These are phyloP conservation scores for Chalcosyrphus nemorum DNA, from an alignment of 2,888 invertebrate genomes.

Conservation along the genomic window DNA sequence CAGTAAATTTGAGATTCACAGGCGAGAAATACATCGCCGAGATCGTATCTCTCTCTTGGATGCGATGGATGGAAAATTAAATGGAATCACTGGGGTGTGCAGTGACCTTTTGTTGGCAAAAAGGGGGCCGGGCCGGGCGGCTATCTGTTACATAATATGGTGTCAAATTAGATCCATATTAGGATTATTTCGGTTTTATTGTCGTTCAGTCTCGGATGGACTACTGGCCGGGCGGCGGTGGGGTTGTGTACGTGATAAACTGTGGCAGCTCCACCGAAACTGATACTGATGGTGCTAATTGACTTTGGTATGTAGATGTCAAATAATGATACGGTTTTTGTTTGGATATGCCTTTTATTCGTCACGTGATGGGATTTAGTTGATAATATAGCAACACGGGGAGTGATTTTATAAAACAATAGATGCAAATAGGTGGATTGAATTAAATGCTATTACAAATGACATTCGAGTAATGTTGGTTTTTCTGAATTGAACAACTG, in stretches of 20 bases:
- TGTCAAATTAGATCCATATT: conserved; percentile 69
- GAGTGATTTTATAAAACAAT: neutral
- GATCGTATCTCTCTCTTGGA: conserved; percentile 36
- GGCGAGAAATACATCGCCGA: conserved; percentile 47
- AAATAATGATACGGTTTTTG: conserved; percentile 39
- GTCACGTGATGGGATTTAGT: neutral
- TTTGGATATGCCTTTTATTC: conserved; percentile 25
- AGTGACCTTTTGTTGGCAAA: conserved; percentile 26
- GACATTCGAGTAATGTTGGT: neutral
- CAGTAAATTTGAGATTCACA: conserved; percentile 67
- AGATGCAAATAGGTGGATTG: neutral
- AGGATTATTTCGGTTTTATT: conserved; percentile 51
- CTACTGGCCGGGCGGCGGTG: neutral
- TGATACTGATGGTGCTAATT: conserved; percentile 61
- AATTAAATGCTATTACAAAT: conserved; percentile 3
- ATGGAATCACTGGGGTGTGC: conserved; percentile 61
- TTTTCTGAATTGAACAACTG: neutral
- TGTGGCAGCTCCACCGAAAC: conserved; percentile 40
- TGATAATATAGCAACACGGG: neutral
- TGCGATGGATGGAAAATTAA: conserved; percentile 52
- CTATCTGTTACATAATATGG: conserved; percentile 53
- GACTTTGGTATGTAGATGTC: conserved; percentile 60
- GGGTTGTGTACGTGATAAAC: conserved; percentile 26
- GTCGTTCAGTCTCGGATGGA: conserved; percentile 44
- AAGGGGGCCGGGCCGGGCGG: neutral